A percentile compares a stretch with the other conserved stretches of the same genome.
These are phyloP conservation scores for Drosophila macrospina DNA, from an alignment of 2,888 invertebrate species.

Conservation along the genomic window DNA sequence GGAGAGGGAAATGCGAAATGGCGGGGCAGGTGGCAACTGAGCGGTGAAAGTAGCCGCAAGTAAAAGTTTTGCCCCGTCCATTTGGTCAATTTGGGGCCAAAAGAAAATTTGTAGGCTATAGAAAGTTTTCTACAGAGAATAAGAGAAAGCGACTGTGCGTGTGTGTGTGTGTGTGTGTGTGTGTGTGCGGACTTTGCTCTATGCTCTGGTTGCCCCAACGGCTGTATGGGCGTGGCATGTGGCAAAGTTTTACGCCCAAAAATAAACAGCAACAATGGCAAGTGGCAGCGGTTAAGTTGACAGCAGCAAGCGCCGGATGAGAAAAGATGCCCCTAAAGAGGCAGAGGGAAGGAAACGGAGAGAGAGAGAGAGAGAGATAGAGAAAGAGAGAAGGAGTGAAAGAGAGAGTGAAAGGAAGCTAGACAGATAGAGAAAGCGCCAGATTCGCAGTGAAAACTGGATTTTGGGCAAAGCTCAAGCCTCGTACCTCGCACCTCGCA, in stretches of 20 bases:
- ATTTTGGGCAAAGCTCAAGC: slow-evolving; percentile 7
- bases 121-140: slow-evolving; percentile 58
- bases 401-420: neutral
- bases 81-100: slow-evolving; percentile 78
- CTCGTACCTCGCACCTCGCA: neutral
- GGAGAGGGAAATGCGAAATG: neutral
- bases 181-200: slow-evolving; percentile 38
- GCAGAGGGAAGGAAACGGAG: neutral
- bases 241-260: slow-evolving; percentile 60
- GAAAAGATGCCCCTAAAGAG: neutral
- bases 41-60: slow-evolving; percentile 72
- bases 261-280: slow-evolving; percentile 77
- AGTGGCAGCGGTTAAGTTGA: slow-evolving; percentile 78
- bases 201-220: slow-evolving; percentile 52
- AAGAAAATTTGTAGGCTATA: slow-evolving; percentile 79
- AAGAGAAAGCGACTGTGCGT: neutral
- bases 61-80: slow-evolving; percentile 69
- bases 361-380: neutral
- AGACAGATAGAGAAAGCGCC: neutral
- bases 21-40: slow-evolving; percentile 6
- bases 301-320: slow-evolving; percentile 45
- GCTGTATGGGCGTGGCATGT: slow-evolving; percentile 63
- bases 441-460: slow-evolving; percentile 11
- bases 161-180: neutral
- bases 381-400: neutral